Conservation (phyloP, 2,113 vertebrate genomes). For the Geococcyx californianus region DNA sequence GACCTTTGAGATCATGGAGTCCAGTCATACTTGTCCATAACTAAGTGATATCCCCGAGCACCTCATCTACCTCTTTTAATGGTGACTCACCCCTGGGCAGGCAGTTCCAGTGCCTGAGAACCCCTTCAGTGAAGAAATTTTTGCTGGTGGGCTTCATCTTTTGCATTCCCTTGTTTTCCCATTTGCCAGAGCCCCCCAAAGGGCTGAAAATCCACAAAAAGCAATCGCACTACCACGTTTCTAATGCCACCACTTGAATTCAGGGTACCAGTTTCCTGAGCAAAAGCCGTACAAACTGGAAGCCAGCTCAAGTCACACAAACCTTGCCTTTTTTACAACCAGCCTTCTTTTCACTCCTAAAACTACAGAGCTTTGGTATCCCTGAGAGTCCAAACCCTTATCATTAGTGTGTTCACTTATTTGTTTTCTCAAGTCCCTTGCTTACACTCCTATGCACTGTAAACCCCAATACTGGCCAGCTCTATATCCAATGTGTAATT, state of each 20-base stretch:
- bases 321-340: background rate
- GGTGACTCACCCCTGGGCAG: no score
- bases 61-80: no score
- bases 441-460: background rate
- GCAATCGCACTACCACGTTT: background rate
- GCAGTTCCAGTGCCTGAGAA: no score
- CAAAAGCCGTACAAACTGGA: background rate
- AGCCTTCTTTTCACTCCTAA: background rate
- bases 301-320: background rate
- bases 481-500: background rate
- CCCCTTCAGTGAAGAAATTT: no score
- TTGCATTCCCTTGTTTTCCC: background rate
- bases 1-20: no score
- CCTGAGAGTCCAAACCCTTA: background rate
- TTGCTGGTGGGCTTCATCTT: background rate
- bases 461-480: background rate
- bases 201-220: background rate
- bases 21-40: no score
- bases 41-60: no score
- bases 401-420: accelerated
- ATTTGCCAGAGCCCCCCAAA: background rate
- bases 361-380: background rate
- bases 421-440: background rate
- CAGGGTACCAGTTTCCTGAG: background rate
- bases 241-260: background rate